These are phyloP conservation scores for Triops longicaudatus DNA, from an alignment of 1,140 invertebrate genomes.

Conservation along the genomic window DNA sequence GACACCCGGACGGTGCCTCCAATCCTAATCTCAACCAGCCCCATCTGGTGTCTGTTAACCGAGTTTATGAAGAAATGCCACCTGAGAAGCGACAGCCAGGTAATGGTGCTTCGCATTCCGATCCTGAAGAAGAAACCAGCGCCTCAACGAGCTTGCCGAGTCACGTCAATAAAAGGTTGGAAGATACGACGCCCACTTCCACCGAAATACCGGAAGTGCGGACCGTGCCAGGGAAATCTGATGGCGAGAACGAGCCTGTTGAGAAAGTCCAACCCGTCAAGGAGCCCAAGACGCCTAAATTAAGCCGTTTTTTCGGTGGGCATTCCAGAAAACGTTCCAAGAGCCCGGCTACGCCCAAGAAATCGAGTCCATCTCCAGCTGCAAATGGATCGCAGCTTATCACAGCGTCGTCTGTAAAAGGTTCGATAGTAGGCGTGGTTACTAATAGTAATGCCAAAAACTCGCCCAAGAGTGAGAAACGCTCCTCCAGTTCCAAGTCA, in stretches of 20 bases:
- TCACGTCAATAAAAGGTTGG: slow-evolving; percentile 35
- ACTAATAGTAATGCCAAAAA: not conserved
- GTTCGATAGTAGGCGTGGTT: not conserved
- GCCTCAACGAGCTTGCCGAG: slow-evolving; percentile 49
- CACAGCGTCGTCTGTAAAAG: not conserved
- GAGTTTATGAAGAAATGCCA: slow-evolving; percentile 30
- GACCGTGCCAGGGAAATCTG: slow-evolving; percentile 45
- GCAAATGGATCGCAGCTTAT: not conserved
- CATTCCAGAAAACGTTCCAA: slow-evolving; percentile 20
- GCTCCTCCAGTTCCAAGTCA: slow-evolving; percentile 18
- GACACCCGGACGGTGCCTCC: slow-evolving; percentile 81
- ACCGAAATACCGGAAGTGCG: slow-evolving; percentile 35
- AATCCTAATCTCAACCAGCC: slow-evolving; percentile 75
- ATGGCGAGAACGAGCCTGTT: slow-evolving; percentile 38
- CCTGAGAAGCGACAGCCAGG: slow-evolving; percentile 51
- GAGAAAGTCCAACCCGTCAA: slow-evolving; percentile 39
- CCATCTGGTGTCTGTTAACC: slow-evolving; percentile 26
- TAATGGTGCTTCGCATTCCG: slow-evolving; percentile 54
- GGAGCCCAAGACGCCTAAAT: slow-evolving; percentile 31
- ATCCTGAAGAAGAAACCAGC: slow-evolving; percentile 48
- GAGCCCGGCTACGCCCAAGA: slow-evolving; percentile 16
- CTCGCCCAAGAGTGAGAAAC: slow-evolving; percentile 27
- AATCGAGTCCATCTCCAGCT: not conserved
- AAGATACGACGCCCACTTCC: slow-evolving; percentile 30
- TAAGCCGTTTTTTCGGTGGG: slow-evolving; percentile 33